Evolutionary conservation across 2,113 vertebrate species (phyloP).

Genomic region (Elephas maximus): DNA sequence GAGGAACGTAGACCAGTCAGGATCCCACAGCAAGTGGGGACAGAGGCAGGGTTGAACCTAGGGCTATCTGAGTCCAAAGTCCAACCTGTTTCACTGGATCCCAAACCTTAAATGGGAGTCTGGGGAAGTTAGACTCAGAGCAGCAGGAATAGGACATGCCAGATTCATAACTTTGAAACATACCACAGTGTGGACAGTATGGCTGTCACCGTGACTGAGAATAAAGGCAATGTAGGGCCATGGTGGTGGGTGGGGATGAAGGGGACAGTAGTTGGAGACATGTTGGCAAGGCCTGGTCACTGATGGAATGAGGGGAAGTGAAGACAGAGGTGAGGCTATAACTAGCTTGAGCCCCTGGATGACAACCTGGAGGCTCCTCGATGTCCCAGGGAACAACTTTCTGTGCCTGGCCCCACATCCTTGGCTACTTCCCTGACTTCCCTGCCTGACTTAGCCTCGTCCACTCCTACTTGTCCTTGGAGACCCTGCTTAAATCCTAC

Average conservation of each 20-base stretch:
- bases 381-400: not conserved
- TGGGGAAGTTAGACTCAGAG: not conserved
- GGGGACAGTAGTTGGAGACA: not conserved
- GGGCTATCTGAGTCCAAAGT: not conserved
- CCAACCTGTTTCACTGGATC: not conserved
- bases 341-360: not conserved
- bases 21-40: not conserved
- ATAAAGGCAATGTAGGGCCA: not conserved
- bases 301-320: not conserved
- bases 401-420: not conserved
- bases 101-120: not conserved
- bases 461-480: not conserved
- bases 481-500: not conserved
- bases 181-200: not conserved
- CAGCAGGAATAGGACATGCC: not conserved
- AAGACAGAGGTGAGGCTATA: not conserved
- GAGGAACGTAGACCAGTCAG: not conserved
- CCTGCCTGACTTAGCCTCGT: not conserved
- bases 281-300: too few species aligned
- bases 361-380: not conserved
- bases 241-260: not conserved
- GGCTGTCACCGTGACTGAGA: not conserved
- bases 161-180: not conserved
- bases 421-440: not conserved
- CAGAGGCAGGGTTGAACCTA: not conserved